Percentiles rank a stretch among this genome's conserved stretches.
Conservation (phyloP, 2,113 vertebrate genomes). For the rabbit (Oryctolagus cuniculus) region mOryCun1.1 NC_091442.1:36498001-36498500, state of each 20-base stretch:
- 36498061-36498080: background rate
- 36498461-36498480: slow-evolving; percentile 1
- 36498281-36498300: background rate
- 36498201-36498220: background rate
- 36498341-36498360: background rate
- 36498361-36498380: background rate
- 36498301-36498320: background rate
- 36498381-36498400: background rate
- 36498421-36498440: slow-evolving; percentile 1
- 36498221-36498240: background rate
- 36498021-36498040: background rate
- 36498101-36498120: background rate
- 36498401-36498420: background rate
- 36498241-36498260: background rate
- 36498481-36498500: background rate
- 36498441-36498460: background rate
- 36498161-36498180: background rate
- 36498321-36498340: background rate
- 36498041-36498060: background rate
- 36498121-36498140: background rate
- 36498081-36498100: background rate
- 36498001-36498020: background rate
- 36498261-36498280: background rate
- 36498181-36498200: background rate
- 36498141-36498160: background rate